Conservation (phyloP, 2,888 invertebrate genomes). For the Sicus ferrugineus region DNA sequence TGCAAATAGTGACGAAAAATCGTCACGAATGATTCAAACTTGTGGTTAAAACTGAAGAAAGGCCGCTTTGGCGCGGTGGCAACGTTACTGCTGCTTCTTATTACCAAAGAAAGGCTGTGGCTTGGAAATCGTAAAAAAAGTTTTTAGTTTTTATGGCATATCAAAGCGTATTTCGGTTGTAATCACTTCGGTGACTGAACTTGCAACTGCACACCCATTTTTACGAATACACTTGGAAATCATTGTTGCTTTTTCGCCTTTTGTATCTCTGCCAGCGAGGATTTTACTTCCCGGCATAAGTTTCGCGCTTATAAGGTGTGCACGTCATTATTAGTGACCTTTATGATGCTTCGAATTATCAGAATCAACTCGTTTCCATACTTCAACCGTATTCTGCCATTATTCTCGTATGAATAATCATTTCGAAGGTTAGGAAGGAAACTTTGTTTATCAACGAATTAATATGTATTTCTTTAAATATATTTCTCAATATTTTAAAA, state of each 20-base stretch:
- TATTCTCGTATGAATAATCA: too few relatives aligned
- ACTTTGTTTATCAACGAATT: too few relatives aligned
- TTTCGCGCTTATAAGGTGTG: too few relatives aligned
- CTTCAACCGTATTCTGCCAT: too few relatives aligned
- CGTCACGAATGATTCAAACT: conserved; percentile 27
- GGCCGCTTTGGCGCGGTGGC: background rate
- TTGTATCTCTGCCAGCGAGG: too few relatives aligned
- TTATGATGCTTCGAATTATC: too few relatives aligned
- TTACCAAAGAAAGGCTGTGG: background rate
- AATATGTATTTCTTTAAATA: too few relatives aligned
- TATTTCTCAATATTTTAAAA: too few relatives aligned
- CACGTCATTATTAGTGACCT: too few relatives aligned
- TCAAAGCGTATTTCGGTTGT: background rate
- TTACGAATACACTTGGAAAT: background rate
- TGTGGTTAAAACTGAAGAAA: background rate
- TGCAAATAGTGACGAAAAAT: conserved; percentile 21
- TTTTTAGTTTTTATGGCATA: background rate
- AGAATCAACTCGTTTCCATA: too few relatives aligned
- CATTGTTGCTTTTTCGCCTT: background rate
- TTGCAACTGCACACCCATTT: background rate
- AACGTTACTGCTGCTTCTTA: background rate
- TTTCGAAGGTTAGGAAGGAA: too few relatives aligned
- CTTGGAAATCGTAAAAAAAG: background rate
- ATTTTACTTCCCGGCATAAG: too few relatives aligned
- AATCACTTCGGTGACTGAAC: background rate